phyloP scores from a whole-genome alignment of 2,113 vertebrate genomes.

The Zosterops japonicus region DNA sequence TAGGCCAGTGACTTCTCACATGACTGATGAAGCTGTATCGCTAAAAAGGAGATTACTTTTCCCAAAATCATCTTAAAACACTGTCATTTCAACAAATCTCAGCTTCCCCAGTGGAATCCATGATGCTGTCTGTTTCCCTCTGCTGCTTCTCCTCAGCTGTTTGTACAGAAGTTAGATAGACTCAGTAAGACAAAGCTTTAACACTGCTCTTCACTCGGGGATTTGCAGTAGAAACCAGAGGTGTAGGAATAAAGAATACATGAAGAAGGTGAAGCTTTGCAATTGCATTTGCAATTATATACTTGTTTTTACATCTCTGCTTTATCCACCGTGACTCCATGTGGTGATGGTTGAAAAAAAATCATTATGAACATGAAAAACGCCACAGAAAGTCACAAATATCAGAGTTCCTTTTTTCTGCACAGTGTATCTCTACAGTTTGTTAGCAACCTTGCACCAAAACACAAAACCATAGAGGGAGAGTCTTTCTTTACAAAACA shows the following conservation, averaged over 20 bases:
- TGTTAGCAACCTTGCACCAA: neutral
- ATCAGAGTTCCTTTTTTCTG: neutral
- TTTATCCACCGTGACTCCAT: rapidly evolving
- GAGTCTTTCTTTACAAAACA: neutral
- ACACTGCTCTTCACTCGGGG: neutral
- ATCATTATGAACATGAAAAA: rapidly evolving
- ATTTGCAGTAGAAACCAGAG: neutral
- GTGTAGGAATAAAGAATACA: neutral
- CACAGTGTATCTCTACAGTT: neutral
- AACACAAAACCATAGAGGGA: neutral
- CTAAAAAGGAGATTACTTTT: neutral
- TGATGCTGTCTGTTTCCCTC: neutral
- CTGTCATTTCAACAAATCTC: neutral
- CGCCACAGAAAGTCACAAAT: neutral
- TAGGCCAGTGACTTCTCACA: neutral
- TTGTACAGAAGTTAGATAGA: neutral
- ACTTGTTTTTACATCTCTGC: neutral
- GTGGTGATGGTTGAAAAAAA: neutral
- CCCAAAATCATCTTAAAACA: neutral
- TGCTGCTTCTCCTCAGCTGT: neutral
- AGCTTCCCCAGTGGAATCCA: neutral
- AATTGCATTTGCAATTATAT: neutral
- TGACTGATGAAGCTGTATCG: neutral
- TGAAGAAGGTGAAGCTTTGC: neutral
- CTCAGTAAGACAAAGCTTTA: neutral